Evolutionary conservation across 2,888 invertebrate genomes (phyloP).

Genomic region (Laspeyria flexula): DNA sequence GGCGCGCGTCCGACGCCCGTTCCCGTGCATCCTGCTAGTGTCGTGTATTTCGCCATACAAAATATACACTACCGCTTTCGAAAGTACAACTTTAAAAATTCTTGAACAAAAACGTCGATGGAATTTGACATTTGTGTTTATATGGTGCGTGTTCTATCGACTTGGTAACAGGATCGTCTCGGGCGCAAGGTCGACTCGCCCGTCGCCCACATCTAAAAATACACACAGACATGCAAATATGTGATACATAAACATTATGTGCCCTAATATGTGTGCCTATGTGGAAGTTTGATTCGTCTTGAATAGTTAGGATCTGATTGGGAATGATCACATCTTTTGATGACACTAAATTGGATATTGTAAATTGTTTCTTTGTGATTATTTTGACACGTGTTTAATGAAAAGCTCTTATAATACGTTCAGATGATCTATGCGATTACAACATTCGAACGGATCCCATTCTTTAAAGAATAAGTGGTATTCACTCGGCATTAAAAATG

Average conservation of each 20-base stretch:
- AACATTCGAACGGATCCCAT: too few species aligned
- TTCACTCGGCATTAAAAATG: too few species aligned
- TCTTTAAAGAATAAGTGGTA: too few species aligned
- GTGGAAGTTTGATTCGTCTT: conserved; percentile 46
- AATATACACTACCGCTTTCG: conserved; percentile 13
- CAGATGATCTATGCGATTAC: too few species aligned
- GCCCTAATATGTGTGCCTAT: conserved; percentile 63
- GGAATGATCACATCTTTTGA: conserved; percentile 30
- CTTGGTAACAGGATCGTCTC: conserved; percentile 67
- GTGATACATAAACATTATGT: conserved; percentile 72
- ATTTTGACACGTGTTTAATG: background rate
- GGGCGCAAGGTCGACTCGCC: conserved; percentile 77
- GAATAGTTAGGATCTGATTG: conserved; percentile 40
- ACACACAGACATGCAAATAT: conserved; percentile 82
- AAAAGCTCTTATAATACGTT: too few species aligned
- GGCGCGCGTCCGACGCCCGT: conserved; percentile 62
- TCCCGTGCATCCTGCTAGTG: conserved; percentile 38
- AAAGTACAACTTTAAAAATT: background rate
- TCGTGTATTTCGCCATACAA: conserved; percentile 1
- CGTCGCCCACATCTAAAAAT: conserved; percentile 81
- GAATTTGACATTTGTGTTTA: conserved; percentile 15
- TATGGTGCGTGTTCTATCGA: conserved; percentile 40
- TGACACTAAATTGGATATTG: conserved; percentile 14
- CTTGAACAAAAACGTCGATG: conserved; percentile 39
- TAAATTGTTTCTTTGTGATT: conserved; percentile 6